Percentiles rank a stretch among this genome's conserved stretches.
phyloP scores from a whole-genome alignment of 2,797 vertebrate genomes.

The Oreochromis grahami region DNA sequence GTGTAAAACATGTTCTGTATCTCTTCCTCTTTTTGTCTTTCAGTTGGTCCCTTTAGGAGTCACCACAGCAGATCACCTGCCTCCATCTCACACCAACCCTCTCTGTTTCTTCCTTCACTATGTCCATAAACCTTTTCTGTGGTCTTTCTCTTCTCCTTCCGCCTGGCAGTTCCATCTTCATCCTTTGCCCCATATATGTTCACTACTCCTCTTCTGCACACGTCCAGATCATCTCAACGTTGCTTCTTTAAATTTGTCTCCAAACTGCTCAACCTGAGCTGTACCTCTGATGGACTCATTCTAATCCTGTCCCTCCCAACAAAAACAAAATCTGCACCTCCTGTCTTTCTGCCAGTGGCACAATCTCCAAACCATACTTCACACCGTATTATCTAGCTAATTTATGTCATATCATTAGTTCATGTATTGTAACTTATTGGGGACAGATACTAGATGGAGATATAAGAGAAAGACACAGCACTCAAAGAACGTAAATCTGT shows the following conservation, averaged over 20 bases:
- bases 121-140: not conserved
- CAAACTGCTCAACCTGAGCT: not conserved
- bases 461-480: not conserved
- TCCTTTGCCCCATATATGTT: not conserved
- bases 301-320: not conserved
- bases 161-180: not conserved
- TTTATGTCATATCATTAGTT: not conserved
- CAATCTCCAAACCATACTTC: not conserved
- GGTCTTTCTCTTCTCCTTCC: not conserved
- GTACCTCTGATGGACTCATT: not conserved
- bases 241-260: not conserved
- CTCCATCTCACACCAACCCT: not conserved
- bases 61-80: not conserved
- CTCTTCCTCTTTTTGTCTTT: not conserved
- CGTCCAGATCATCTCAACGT: not conserved
- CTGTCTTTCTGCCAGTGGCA: not conserved
- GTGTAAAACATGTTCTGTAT: not conserved
- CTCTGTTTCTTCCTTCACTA: not conserved
- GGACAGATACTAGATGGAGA: not conserved
- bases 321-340: not conserved
- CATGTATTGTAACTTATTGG: not conserved
- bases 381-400: not conserved
- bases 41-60: not conserved
- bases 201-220: not conserved
- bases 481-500: not conserved